These are phyloP conservation scores for Varecia variegata DNA, from an alignment of 2,797 vertebrate species.

Conservation along the genomic window DNA sequence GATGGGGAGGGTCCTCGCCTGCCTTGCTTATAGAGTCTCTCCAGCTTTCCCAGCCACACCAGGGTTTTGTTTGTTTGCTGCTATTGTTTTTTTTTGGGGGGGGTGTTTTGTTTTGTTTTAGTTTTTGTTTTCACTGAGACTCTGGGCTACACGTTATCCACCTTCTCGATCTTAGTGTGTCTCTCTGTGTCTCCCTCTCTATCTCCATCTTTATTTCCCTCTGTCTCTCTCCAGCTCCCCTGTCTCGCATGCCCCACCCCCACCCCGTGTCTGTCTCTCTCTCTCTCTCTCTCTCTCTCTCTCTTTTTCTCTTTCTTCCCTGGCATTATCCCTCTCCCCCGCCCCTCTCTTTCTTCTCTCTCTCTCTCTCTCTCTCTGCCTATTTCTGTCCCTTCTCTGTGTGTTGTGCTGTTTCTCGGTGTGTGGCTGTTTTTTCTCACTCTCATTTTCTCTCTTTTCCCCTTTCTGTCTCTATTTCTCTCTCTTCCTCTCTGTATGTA, in stretches of 20 bases:
- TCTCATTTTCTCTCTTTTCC: neutral
- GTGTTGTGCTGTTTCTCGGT: neutral
- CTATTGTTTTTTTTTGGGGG: neutral
- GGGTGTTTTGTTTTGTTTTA: neutral
- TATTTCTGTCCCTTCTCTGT: slow-evolving; percentile 41
- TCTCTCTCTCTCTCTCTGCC: slow-evolving; percentile 66
- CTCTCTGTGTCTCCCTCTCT: neutral
- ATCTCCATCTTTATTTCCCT: neutral
- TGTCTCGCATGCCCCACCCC: neutral
- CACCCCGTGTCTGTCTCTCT: neutral
- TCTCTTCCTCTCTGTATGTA: neutral
- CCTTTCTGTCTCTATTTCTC: neutral
- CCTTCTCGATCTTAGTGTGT: slow-evolving; percentile 42
- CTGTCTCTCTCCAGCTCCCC: neutral
- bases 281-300: neutral
- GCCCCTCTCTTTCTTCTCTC: slow-evolving; percentile 11
- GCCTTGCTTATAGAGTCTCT: neutral
- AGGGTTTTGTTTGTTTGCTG: slow-evolving; percentile 16
- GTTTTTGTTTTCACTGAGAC: slow-evolving; percentile 23
- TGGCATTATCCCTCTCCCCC: neutral
- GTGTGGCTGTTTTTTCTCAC: neutral
- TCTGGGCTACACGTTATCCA: slow-evolving; percentile 15
- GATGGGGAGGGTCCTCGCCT: neutral
- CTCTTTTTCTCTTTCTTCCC: neutral
- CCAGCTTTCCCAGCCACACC: slow-evolving; percentile 6